Evolutionary conservation across 2,797 vertebrate species (phyloP).

Genomic region (Sebastes vulpes): DNA sequence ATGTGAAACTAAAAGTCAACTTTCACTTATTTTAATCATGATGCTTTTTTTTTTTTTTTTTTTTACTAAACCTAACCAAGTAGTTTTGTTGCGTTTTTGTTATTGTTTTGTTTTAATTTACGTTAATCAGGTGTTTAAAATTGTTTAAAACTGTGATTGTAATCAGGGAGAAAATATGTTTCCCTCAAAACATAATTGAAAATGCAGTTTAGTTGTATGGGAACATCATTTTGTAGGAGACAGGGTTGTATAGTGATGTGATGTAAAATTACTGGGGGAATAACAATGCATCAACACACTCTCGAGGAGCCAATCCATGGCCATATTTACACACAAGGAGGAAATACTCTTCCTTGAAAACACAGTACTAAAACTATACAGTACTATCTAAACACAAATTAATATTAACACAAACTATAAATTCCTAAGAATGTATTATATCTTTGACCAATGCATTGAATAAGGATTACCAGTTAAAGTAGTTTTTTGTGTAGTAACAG

Average conservation of each 20-base stretch:
- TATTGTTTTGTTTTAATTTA: too few species aligned
- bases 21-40: too few species aligned
- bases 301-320: background rate
- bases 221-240: too few species aligned
- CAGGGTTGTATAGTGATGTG: background rate
- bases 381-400: background rate
- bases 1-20: too few species aligned
- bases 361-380: background rate
- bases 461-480: background rate
- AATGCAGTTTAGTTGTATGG: too few species aligned
- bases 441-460: background rate
- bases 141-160: too few species aligned
- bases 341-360: constrained; percentile 11
- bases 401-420: background rate
- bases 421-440: background rate
- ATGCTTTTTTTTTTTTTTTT: too few species aligned
- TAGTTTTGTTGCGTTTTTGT: too few species aligned
- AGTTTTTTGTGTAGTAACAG: background rate
- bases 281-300: constrained; percentile 11
- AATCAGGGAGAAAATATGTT: too few species aligned
- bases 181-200: too few species aligned
- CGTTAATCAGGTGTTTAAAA: too few species aligned
- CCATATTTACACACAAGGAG: constrained; percentile 1
- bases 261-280: constrained; percentile 21
- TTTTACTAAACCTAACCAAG: too few species aligned